Evolutionary conservation across 2,113 vertebrate genomes (phyloP), one percentile per base, ranked within the genome.

Genomic region (Oplegnathus fasciatus): DNA sequence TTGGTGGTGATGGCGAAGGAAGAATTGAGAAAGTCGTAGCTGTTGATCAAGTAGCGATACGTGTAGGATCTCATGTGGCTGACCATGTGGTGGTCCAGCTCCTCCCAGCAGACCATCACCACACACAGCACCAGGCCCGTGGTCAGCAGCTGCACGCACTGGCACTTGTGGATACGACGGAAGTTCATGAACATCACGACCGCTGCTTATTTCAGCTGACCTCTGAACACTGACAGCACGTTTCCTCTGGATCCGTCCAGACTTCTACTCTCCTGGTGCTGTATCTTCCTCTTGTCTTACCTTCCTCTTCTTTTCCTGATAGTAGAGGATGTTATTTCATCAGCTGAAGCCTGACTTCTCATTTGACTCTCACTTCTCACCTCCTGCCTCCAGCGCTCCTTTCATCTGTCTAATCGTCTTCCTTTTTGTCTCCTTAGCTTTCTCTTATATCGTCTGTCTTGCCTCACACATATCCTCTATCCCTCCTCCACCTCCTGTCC

Each of bases 41-140:
- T 97, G 70, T 98, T 98, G 81, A 98, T 91, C 86, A 99, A 91
- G 95, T 98, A 98, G 93, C 97, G 96, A 91, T 99, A 97, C 0
- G 96, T 96, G 88, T 96, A 97, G 32, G 98, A 97, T 85, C 96
- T 97, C 92, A 99, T 80, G 71, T 98, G 96, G 88, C 95, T 96
- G 83, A 98, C 86, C 13, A 98, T 74, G 2, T 93, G 89, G 85
- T 97, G 94, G 83, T 98, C 96, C 34, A 97, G 89, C 0, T 96
- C 91, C 69, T 86, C 95, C 97, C 96, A 97, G 92, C 94, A 96
- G 70, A 97, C 71, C 96, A 97, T 97, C 84, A 98, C 37, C 69
- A 91, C 79, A 52, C 93, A 97, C 64, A 97, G 67, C 78, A 97
- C 60, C 81, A 97, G 96, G 90, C 96, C 96, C 34, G 95, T 96